phyloP scores from a whole-genome alignment of 1,140 invertebrate genomes.

The Drosophila parabipectinata region DNA sequence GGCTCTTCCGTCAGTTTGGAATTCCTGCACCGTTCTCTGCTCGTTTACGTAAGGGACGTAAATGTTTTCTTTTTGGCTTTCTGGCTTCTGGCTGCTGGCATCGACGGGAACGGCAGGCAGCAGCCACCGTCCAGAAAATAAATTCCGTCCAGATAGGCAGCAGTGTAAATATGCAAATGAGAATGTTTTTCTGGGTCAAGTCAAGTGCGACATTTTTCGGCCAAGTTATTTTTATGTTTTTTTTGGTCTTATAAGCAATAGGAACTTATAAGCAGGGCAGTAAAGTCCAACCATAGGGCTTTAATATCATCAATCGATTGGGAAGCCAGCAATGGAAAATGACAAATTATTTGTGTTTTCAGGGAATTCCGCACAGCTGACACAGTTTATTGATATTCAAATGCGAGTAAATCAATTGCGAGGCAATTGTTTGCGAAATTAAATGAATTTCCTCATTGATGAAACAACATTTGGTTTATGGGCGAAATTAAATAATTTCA shows the following conservation, averaged over 20 bases:
- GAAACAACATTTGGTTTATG: constrained; percentile 18
- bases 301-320: constrained; percentile 56
- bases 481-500: constrained; percentile 14
- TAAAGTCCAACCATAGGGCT: constrained; percentile 21
- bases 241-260: neutral
- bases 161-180: constrained; percentile 72
- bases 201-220: constrained; percentile 50
- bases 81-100: constrained; percentile 1
- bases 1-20: constrained; percentile 79
- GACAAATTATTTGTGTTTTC: constrained; percentile 48
- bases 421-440: constrained; percentile 34
- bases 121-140: too few relatives aligned
- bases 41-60: constrained; percentile 62
- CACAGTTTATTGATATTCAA: constrained; percentile 17
- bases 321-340: neutral
- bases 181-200: constrained; percentile 64
- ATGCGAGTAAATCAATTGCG: constrained; percentile 30
- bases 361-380: constrained; percentile 9
- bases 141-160: constrained; percentile 37
- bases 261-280: too few relatives aligned
- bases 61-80: constrained; percentile 59
- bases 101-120: constrained; percentile 2
- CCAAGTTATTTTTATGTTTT: constrained; percentile 26
- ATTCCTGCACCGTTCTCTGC: constrained; percentile 57
- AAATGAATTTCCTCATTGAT: constrained; percentile 17